Evolutionary conservation across 2,888 invertebrate species (phyloP).

Genomic region (Euplagia quadripunctaria): DNA sequence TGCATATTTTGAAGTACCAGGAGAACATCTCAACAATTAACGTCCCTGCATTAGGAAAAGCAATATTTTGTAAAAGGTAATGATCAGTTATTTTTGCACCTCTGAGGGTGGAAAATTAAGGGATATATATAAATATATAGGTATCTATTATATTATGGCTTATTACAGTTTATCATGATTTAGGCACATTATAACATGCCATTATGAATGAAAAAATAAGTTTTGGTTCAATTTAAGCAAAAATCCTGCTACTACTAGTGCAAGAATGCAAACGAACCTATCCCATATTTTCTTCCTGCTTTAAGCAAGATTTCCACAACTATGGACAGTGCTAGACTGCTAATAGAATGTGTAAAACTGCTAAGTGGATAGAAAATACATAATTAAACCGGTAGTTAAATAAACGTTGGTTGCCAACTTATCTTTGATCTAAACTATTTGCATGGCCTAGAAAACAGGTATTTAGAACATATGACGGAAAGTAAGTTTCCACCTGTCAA

Average conservation of each 20-base stretch:
- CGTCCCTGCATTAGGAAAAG: too few species aligned
- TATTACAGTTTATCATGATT: too few species aligned
- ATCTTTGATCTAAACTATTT: conserved; percentile 19
- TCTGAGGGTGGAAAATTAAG: too few species aligned
- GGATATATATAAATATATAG: too few species aligned
- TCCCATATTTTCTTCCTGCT: background rate
- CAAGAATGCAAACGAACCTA: background rate
- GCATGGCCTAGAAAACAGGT: conserved; percentile 17
- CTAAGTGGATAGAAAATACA: background rate
- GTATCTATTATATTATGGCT: too few species aligned
- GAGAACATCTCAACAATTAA: too few species aligned
- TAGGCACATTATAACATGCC: too few species aligned
- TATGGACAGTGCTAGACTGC: background rate
- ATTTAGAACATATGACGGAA: conserved; percentile 9
- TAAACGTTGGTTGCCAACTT: conserved; percentile 19
- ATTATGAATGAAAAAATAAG: background rate
- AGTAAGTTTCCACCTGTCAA: conserved; percentile 16
- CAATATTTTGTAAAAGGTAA: too few species aligned
- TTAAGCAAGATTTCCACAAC: background rate
- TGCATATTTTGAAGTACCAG: too few species aligned
- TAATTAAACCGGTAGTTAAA: conserved; percentile 13
- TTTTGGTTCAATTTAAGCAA: background rate
- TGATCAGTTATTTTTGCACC: too few species aligned
- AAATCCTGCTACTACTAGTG: background rate
- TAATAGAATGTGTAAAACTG: background rate